Conservation (phyloP, 2,888 invertebrate species). For the Epirrhoe tristata region DNA sequence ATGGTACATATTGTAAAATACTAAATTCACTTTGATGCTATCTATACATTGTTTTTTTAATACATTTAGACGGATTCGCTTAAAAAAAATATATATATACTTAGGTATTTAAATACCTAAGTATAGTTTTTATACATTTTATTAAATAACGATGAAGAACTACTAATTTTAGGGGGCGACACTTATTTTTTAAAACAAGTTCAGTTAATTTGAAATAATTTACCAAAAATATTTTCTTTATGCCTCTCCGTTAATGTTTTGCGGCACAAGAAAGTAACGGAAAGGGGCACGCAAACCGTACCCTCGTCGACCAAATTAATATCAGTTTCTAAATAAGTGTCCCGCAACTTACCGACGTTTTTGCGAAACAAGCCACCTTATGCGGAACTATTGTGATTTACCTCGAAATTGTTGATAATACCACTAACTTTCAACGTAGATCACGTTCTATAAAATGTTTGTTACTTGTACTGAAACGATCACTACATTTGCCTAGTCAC, state of each 20-base stretch:
- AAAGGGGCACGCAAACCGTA: slow-evolving; percentile 70
- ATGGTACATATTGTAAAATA: too few species aligned
- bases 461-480: too few species aligned
- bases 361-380: slow-evolving; percentile 54
- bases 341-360: slow-evolving; percentile 62
- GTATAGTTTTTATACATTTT: too few species aligned
- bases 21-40: too few species aligned
- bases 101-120: too few species aligned
- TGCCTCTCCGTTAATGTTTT: slow-evolving; percentile 30
- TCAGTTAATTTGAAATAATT: background rate
- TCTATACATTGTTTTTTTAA: too few species aligned
- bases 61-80: too few species aligned
- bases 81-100: too few species aligned
- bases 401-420: slow-evolving; percentile 37
- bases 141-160: too few species aligned
- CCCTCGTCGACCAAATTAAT: slow-evolving; percentile 75
- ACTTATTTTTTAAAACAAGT: too few species aligned
- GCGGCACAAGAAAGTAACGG: slow-evolving; percentile 47
- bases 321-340: slow-evolving; percentile 78
- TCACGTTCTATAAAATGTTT: background rate
- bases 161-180: too few species aligned
- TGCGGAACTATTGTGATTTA: slow-evolving; percentile 43
- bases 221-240: slow-evolving; percentile 1
- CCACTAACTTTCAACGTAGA: slow-evolving; percentile 31
- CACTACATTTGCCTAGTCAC: too few species aligned